Evolutionary conservation across 2,113 vertebrate genomes (phyloP).

Genomic region (Antigone vipio): DNA sequence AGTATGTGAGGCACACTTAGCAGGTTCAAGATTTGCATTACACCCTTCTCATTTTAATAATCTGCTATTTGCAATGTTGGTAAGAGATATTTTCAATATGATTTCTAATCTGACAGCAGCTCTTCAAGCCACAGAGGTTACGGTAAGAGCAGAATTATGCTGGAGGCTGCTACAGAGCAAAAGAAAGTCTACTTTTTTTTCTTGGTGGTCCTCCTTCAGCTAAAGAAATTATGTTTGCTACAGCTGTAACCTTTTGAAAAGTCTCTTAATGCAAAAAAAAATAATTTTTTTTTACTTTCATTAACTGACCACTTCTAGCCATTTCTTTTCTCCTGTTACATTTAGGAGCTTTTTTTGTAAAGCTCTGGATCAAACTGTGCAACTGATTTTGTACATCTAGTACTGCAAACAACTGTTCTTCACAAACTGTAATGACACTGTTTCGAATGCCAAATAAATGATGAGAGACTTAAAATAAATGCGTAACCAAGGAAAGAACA

Average conservation of each 20-base stretch:
- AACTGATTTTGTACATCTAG: neutral
- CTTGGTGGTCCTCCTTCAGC: neutral
- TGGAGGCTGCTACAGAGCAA: neutral
- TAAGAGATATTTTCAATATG: neutral
- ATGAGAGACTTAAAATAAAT: neutral
- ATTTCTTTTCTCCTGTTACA: neutral
- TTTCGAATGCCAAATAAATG: neutral
- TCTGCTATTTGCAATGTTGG: neutral
- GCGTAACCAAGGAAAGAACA: neutral
- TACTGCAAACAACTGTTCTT: neutral
- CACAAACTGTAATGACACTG: neutral
- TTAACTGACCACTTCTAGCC: neutral
- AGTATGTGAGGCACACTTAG: neutral
- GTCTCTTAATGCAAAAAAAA: neutral
- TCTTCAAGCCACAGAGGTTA: neutral
- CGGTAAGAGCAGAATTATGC: neutral
- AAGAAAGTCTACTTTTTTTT: neutral
- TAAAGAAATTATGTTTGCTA: neutral
- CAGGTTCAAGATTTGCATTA: slow-evolving; percentile 16
- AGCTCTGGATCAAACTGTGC: neutral
- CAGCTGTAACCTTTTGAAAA: neutral
- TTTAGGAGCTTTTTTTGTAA: neutral
- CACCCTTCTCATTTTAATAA: slow-evolving; percentile 30
- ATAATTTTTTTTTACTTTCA: neutral
- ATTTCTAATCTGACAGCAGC: neutral